Conservation (phyloP, 2,113 vertebrate genomes). For the Eulacestoma nigropectus region DNA sequence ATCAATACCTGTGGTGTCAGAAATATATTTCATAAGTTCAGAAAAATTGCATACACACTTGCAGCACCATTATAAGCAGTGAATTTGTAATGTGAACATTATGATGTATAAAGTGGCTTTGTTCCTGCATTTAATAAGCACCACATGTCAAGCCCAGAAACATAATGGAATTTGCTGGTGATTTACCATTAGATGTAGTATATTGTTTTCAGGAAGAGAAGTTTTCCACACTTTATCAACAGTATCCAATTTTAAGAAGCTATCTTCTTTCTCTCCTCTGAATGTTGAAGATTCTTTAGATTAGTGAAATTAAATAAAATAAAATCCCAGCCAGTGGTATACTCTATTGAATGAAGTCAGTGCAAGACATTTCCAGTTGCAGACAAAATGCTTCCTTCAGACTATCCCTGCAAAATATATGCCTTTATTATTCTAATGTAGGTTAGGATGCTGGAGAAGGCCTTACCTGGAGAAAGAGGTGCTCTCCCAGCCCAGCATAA, state of each 20-base stretch:
- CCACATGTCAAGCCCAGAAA: conserved; percentile 79
- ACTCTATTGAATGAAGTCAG: conserved; percentile 22
- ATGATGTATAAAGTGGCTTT: conserved; percentile 86
- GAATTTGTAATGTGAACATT: conserved; percentile 83
- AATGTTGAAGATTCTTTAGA: conserved; percentile 28
- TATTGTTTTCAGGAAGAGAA: conserved; percentile 72
- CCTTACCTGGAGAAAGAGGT: background rate
- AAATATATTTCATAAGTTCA: conserved; percentile 82
- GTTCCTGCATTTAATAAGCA: conserved; percentile 90
- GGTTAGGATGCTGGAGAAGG: background rate
- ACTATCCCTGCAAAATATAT: background rate
- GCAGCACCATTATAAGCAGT: conserved; percentile 72
- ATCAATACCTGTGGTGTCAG: conserved; percentile 77
- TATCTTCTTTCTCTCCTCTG: conserved; percentile 1
- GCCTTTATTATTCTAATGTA: background rate
- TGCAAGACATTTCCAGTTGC: background rate
- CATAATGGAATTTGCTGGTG: conserved; percentile 75
- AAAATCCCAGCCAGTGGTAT: background rate
- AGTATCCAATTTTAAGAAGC: conserved; percentile 65
- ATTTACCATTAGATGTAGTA: conserved; percentile 75
- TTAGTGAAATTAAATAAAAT: conserved; percentile 61
- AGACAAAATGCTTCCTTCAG: background rate
- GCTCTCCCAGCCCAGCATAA: background rate
- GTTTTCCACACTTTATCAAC: conserved; percentile 63
- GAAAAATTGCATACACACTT: conserved; percentile 73